Evolutionary conservation across 2,797 vertebrate species (phyloP).

Genomic region (Falco columbarius): DNA sequence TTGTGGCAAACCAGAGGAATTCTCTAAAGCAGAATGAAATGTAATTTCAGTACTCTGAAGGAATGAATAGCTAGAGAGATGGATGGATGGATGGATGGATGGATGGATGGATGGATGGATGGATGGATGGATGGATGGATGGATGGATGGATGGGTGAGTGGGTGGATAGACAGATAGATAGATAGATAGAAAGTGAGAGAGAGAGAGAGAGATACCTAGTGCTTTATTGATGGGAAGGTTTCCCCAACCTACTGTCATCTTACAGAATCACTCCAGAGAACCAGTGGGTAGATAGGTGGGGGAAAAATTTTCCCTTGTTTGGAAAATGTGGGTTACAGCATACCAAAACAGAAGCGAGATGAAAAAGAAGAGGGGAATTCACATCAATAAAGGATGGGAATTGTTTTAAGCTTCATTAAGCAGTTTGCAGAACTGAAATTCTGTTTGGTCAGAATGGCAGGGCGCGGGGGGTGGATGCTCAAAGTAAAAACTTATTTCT

Average conservation of each 20-base stretch:
- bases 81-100: rapidly evolving
- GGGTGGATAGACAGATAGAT: not conserved
- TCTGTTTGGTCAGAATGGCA: conserved; percentile 5
- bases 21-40: not conserved
- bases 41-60: not conserved
- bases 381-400: not conserved
- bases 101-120: too few relatives aligned
- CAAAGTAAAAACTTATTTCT: conserved; percentile 12
- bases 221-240: not conserved
- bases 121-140: not conserved
- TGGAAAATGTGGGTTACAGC: not conserved
- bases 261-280: not conserved
- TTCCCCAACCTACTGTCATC: not conserved
- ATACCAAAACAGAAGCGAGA: not conserved
- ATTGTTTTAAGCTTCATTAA: not conserved
- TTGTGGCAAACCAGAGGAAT: not conserved
- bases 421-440: not conserved
- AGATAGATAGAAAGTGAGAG: not conserved
- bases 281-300: not conserved
- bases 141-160: not conserved
- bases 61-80: not conserved
- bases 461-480: rapidly evolving
- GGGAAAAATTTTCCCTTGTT: not conserved
- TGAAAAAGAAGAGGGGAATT: conserved; percentile 34
- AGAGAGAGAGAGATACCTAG: too few relatives aligned